Conservation (phyloP, 1,140 invertebrate species). For the Cherax quadricarinatus region DNA sequence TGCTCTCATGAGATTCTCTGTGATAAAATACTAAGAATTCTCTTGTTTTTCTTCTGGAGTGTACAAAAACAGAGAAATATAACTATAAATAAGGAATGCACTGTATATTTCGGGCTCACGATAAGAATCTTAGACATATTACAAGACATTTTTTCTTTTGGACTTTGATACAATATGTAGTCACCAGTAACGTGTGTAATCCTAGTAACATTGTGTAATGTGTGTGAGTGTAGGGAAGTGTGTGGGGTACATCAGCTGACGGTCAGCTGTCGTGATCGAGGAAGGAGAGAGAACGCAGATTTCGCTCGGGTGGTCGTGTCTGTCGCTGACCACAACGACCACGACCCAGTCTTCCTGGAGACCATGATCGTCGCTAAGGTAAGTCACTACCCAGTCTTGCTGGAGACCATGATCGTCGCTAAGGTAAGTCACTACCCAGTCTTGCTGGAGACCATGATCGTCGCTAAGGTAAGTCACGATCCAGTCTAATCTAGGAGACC, state of each 20-base stretch:
- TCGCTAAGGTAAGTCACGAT: slow-evolving; percentile 54
- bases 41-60: too few relatives aligned
- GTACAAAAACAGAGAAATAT: too few relatives aligned
- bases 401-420: slow-evolving; percentile 77
- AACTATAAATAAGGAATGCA: too few relatives aligned
- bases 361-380: slow-evolving; percentile 76
- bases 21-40: too few relatives aligned
- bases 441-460: slow-evolving; percentile 77
- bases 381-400: slow-evolving; percentile 64
- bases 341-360: slow-evolving; percentile 78
- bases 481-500: slow-evolving; percentile 76
- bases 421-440: slow-evolving; percentile 67
- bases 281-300: slow-evolving; percentile 59
- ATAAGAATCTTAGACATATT: too few relatives aligned
- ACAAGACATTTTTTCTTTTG: too few relatives aligned
- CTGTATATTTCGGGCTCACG: too few relatives aligned
- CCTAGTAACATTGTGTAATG: background rate
- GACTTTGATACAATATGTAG: too few relatives aligned
- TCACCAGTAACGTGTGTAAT: too few relatives aligned
- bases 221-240: slow-evolving; percentile 58
- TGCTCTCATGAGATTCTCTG: too few relatives aligned
- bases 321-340: slow-evolving; percentile 95
- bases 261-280: slow-evolving; percentile 66
- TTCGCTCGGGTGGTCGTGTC: slow-evolving; percentile 84
- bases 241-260: slow-evolving; percentile 58